Conservation (phyloP, 2,113 vertebrate genomes). For the Anas platyrhynchos region DNA sequence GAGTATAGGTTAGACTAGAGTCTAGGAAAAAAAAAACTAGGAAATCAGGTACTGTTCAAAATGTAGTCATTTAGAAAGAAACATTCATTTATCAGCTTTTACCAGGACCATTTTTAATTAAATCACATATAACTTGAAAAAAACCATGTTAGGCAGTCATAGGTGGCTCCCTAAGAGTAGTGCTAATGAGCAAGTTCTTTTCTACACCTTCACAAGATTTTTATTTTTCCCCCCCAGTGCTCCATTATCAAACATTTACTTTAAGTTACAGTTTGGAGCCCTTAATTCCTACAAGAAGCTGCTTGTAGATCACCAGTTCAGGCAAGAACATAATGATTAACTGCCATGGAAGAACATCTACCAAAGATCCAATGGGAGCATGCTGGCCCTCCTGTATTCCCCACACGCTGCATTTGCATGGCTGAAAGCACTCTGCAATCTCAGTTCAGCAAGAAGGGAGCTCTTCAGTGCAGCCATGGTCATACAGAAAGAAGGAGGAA, state of each 20-base stretch:
- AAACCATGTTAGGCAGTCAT: background rate
- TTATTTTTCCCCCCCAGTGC: background rate
- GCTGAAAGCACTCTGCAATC: background rate
- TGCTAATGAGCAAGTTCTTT: background rate
- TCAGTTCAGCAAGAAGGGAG: background rate
- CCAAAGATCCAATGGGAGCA: rapidly evolving
- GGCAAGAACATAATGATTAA: background rate
- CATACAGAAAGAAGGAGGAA: no score
- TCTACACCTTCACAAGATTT: rapidly evolving
- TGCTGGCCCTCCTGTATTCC: background rate
- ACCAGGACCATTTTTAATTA: background rate
- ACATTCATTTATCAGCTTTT: background rate
- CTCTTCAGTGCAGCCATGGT: background rate
- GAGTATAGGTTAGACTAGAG: background rate
- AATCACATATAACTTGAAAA: background rate
- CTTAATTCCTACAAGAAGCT: background rate
- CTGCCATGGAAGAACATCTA: rapidly evolving
- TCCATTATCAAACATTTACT: background rate
- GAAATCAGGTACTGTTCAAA: background rate
- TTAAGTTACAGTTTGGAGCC: background rate
- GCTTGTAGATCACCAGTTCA: background rate
- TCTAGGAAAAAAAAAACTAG: background rate
- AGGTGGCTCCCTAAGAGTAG: background rate
- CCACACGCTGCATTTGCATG: rapidly evolving
- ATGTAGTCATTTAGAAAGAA: background rate